A percentile compares a stretch with the other conserved stretches of the same genome.
These are phyloP conservation scores for Hiodon tergisus DNA, from an alignment of 2,113 vertebrate genomes.

Conservation along the genomic window DNA sequence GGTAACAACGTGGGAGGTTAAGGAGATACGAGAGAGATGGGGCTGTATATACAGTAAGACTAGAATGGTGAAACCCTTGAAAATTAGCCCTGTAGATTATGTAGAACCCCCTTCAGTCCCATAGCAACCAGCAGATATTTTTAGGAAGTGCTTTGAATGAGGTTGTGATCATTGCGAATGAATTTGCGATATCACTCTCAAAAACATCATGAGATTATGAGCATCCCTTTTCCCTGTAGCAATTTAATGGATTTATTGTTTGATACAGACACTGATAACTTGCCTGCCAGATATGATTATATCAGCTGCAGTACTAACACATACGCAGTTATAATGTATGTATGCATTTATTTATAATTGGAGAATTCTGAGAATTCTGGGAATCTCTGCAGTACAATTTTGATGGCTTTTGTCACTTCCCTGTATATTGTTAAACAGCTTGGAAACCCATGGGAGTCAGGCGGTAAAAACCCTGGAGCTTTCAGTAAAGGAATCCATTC, in stretches of 20 bases:
- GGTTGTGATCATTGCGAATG: conserved; percentile 8
- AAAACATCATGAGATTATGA: background rate
- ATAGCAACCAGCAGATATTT: conserved; percentile 4
- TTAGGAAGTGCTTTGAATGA: conserved; percentile 1
- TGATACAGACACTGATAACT: background rate
- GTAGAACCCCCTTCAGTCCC: background rate
- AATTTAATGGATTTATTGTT: background rate
- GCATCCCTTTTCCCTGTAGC: background rate
- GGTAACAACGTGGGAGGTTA: conserved; percentile 30
- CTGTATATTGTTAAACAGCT: too few relatives aligned
- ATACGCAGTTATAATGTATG: background rate
- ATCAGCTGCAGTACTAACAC: background rate
- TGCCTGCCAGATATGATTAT: conserved; percentile 6
- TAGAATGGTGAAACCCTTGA: background rate
- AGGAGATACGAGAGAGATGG: conserved; percentile 27
- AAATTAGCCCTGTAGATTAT: conserved; percentile 11
- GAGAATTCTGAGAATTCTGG: background rate
- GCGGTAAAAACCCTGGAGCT: too few relatives aligned
- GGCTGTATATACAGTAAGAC: conserved; percentile 17
- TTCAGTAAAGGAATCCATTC: too few relatives aligned
- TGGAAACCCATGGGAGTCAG: too few relatives aligned
- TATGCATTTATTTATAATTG: background rate
- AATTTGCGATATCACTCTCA: conserved; percentile 4
- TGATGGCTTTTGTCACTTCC: too few relatives aligned
- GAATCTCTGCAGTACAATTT: background rate